Evolutionary conservation across 2,797 vertebrate species (phyloP), one percentile per base, ranked within the genome.

Genomic region (Zalophus californianus): DNA sequence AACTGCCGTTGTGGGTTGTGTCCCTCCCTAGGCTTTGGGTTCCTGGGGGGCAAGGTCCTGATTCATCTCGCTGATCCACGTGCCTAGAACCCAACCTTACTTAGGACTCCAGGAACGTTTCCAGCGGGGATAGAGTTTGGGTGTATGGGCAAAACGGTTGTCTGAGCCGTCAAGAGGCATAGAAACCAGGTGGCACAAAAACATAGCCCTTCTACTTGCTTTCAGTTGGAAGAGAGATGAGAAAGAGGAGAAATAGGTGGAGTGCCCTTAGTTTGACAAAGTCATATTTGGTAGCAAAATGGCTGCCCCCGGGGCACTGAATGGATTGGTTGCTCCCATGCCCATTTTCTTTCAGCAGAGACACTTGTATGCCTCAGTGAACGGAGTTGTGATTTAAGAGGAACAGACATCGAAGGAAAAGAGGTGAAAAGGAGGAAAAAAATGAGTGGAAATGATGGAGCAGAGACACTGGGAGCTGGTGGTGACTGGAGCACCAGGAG

Each of bases 271-370:
- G 29, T 52, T 77, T 41, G 41, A 38, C 32, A 16, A 13, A 25
- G 52, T 77, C 2, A 0, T 89, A 6, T 56, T 58, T 56, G 79
- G 66, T 62, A 72, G 85, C 18, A 70, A 86, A 83, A 78, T 21
- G 54, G 58, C 5, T 14, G 38, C 72, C 72, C 78, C 16, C 0
- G 0, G 16, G 79, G 5, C 1, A 0, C 58, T 12, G 72, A n/a
- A 12, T 4, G 2, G 23, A 2, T 23, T 15, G 66, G 44, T 75
- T 48, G 18, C 50, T 82, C 78, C 15, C 62, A 4, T 48, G 58
- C 62, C 29, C 3, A 8, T 79, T 73, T 91, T 82, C 56, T 58
- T 79, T 91, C 14, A 62, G 79, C 23, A 12, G 73, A 72, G 52
- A 48, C 15, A 23, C 35, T 54, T 7, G 16, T 21, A 25, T 29